Base-by-base conservation (phyloP, 2,113 vertebrate species). In the Pseudorhombus dupliciocellatus region DNA sequence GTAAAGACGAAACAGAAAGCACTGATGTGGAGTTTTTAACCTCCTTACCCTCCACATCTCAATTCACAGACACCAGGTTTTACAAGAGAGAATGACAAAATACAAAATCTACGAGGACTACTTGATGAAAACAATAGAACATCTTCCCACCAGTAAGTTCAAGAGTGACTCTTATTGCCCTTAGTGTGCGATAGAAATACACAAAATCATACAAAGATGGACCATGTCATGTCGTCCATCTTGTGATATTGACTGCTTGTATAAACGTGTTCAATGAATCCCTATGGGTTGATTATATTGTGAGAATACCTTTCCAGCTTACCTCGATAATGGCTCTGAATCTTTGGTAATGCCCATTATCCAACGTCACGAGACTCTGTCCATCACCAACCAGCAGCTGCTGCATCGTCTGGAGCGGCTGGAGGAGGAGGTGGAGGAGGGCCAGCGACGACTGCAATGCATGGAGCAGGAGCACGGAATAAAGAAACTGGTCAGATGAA, bases 101-200 rank as follows among this genome's bases (percentile, higher is more conserved):
- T 86, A 93, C 16, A 87, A 92, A 89, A 68, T 74, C 9, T 92
- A 87, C 44, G 89, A 94, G 81, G 85, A 93, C 79, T 96, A 94
- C 63, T 66, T 95, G 66, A 66, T 85, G 57, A 93, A 93, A 86
- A 92, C 90, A 18, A 59, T 93, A 7, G 83, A 94, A 70, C 80
- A 85, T 71, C 79, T 95, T 28, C 94, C 92, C 54, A 89, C 86
- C 14, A 88, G 91, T 93, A 89, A 66, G 88, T 89, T 16, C 3
- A 78, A 53, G 58, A 22, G 14, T 37, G 4, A 48, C 7, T 37
- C 7, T 48, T 15, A 46, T 48, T 51, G n/a, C 12, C 34, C 22
- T 46, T 12, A 15, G 22, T 31, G 11, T 14, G 9, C 26, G 3
- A 15, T 24, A 44, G 10, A 37, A 37, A 37, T 37, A 37, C 12